These are phyloP conservation scores for Drosophila micromelanica DNA, from an alignment of 1,140 invertebrate genomes.

Conservation along the genomic window DNA sequence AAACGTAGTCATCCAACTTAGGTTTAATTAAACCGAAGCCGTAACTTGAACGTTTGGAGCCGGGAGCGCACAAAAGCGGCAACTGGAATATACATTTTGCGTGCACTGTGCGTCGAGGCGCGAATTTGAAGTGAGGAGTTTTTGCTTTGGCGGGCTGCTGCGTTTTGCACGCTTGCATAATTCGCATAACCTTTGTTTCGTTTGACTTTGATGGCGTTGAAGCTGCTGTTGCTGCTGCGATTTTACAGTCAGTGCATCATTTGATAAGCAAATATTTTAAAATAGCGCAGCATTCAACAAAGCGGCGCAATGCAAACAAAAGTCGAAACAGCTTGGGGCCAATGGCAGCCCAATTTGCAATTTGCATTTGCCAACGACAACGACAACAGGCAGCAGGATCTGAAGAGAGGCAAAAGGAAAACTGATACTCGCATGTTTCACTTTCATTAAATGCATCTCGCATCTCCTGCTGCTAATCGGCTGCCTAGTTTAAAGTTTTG, in stretches of 20 bases:
- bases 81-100: conserved; percentile 13
- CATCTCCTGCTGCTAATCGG: conserved; percentile 46
- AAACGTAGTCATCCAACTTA: conserved; percentile 1
- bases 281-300: conserved; percentile 27
- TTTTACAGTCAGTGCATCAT: conserved; percentile 31
- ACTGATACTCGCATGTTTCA: conserved; percentile 18
- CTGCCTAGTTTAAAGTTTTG: conserved; percentile 21
- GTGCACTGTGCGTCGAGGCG: conserved; percentile 18
- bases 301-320: conserved; percentile 21
- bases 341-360: conserved; percentile 28
- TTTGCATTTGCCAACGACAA: conserved; percentile 12
- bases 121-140: conserved; percentile 7
- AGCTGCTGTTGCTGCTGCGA: conserved; percentile 1
- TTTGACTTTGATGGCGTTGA: conserved; percentile 35
- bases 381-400: not conserved
- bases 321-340: conserved; percentile 1
- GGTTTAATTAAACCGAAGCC: conserved; percentile 26
- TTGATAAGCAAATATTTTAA: conserved; percentile 50
- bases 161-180: conserved; percentile 42
- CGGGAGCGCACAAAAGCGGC: not conserved
- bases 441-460: conserved; percentile 35
- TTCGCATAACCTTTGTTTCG: conserved; percentile 46
- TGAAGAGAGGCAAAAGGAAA: not conserved
- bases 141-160: conserved; percentile 3
- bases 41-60: conserved; percentile 8